Percentiles rank a stretch among this genome's conserved stretches.
phyloP scores from a whole-genome alignment of 1,140 invertebrate genomes.

The Drosophila baimaii region DNA sequence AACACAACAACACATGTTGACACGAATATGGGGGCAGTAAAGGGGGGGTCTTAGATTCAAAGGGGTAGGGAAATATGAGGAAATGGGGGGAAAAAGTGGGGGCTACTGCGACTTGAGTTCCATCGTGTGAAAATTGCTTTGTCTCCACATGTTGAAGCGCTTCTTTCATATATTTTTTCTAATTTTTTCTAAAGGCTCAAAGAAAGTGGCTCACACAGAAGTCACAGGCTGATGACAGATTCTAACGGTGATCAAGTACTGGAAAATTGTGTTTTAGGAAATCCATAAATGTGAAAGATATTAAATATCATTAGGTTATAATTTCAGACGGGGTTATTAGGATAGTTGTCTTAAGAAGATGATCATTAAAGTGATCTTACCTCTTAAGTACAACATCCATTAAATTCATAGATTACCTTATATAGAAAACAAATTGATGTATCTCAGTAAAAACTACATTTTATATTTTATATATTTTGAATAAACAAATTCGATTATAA shows the following conservation, averaged over 20 bases:
- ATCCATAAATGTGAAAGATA: no score
- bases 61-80: neutral
- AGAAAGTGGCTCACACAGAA: conserved; percentile 31
- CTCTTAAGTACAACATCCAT: no score
- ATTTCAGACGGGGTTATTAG: no score
- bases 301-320: neutral
- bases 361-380: no score
- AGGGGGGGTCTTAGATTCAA: conserved; percentile 15
- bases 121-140: conserved; percentile 54
- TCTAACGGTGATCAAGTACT: conserved; percentile 39
- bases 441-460: no score
- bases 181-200: neutral
- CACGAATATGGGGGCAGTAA: conserved; percentile 56
- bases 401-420: no score
- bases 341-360: no score
- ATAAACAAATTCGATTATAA: no score
- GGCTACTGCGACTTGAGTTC: conserved; percentile 22
- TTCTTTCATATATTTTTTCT: neutral
- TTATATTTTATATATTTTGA: no score
- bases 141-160: conserved; percentile 1
- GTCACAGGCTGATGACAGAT: conserved; percentile 32
- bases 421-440: no score
- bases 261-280: no score
- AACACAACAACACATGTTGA: conserved; percentile 72
- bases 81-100: neutral